These are phyloP conservation scores for Pelecanus crispus DNA, from an alignment of 2,113 vertebrate genomes.

Conservation along the genomic window DNA sequence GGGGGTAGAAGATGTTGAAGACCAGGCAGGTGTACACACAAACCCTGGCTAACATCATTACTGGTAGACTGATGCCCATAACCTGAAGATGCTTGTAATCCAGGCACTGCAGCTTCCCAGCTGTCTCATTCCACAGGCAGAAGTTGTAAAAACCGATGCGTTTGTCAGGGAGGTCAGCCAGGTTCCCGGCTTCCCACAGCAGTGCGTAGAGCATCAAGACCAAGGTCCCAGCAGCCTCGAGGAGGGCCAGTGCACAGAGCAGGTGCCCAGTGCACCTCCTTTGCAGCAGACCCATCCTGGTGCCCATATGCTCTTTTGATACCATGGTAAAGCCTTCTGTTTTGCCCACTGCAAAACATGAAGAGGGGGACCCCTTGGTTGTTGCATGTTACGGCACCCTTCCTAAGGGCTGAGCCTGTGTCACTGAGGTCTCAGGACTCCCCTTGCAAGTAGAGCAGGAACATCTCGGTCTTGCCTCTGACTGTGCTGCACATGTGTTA, in stretches of 20 bases:
- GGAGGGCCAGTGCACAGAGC: background rate
- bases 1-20: slow-evolving; percentile 28
- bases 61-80: background rate
- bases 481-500: background rate
- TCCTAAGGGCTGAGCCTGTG: background rate
- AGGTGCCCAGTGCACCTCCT: background rate
- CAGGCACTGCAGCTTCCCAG: slow-evolving; percentile 14
- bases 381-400: background rate
- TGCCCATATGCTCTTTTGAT: background rate
- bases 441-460: background rate
- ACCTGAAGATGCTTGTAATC: background rate
- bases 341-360: background rate
- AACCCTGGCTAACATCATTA: slow-evolving; percentile 36
- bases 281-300: background rate
- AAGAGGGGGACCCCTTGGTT: background rate
- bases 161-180: slow-evolving; percentile 48
- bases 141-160: slow-evolving; percentile 72
- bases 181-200: slow-evolving; percentile 53
- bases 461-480: background rate
- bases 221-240: background rate
- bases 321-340: background rate
- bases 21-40: slow-evolving; percentile 58
- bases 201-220: slow-evolving; percentile 51
- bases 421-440: background rate
- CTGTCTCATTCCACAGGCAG: slow-evolving; percentile 64